Base-by-base conservation (phyloP, 92 coral and sea anemone species). In the Chrysogorgia sp. region DNA sequence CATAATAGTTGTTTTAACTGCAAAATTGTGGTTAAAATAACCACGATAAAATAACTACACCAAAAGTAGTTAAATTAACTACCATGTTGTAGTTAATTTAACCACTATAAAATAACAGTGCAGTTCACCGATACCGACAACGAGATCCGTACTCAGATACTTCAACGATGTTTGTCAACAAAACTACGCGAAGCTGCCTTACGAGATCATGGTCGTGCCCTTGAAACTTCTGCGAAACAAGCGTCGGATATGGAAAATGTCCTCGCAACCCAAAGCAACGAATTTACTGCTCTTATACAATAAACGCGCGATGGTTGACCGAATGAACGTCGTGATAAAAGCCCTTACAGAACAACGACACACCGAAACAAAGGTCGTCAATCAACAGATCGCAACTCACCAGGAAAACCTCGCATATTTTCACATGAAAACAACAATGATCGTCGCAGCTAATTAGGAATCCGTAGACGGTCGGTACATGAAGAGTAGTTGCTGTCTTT, bases 141-240 rank as follows among this genome's bases (percentile, higher is more conserved):
- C 13, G 61, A 70, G 47, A 70, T 67, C 26, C 58, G 75, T 8
- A 21, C 75, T 45, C 57, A 67, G 57, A 67, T 67, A 7, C 37
- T 45, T 67, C 75, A 67, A 67, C 75, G 60, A 70, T 50, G 59
- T 70, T n/a, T 13, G 32, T 70, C 76, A 26, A 70, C 26, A 25
- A 70, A 70, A 45, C 34, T 70, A 28, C 37, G 76, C 26, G 60
- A 47, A 55, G 34, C 60, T 47, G 37, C 76, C 21, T 25, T 70
- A 37, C 61, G 76, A 29, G 76, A 47, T 70, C 70, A 13, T 10
- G 86, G 80, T 21, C 63, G 65, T 15, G 80, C 87, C 30, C 76
- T 87, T 45, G 90, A 86, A 71, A 69, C 59, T n/a, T 62, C 75
- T 12, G 31, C 41, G 28, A 45, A 49, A 40, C 81, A 82, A 45